phyloP scores from a whole-genome alignment of 2,888 invertebrate genomes.

The Pycnomerus fuliginosus region DNA sequence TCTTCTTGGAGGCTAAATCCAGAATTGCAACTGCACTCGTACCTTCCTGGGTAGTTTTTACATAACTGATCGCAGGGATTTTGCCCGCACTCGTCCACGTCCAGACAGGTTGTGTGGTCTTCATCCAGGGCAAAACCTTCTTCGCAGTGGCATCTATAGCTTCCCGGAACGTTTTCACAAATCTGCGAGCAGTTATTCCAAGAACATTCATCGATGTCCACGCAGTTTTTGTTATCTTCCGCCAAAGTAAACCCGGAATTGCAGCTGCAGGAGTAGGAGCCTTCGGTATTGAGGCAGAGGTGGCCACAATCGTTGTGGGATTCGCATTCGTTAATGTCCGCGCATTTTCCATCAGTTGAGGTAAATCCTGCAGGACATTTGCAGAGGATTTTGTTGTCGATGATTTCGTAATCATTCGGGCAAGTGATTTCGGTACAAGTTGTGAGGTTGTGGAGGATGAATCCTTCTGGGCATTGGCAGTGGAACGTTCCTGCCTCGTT shows the following conservation, averaged over 20 bases:
- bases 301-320: conserved; percentile 44
- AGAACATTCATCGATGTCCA: conserved; percentile 41
- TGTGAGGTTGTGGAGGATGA: conserved; percentile 27
- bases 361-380: conserved; percentile 53
- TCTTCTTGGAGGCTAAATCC: conserved; percentile 56
- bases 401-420: conserved; percentile 42
- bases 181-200: conserved; percentile 46
- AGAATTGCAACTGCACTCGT: conserved; percentile 56
- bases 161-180: conserved; percentile 55
- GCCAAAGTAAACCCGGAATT: conserved; percentile 49
- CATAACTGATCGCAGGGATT: conserved; percentile 59
- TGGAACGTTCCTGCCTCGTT: conserved; percentile 62
- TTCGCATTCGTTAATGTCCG: conserved; percentile 48
- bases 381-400: conserved; percentile 44
- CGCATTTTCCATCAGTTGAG: conserved; percentile 52
- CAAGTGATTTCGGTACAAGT: conserved; percentile 49
- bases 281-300: conserved; percentile 39
- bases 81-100: conserved; percentile 32
- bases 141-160: conserved; percentile 53
- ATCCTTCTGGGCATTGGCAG: conserved; percentile 52
- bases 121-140: conserved; percentile 52
- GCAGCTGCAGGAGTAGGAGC: conserved; percentile 49
- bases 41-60: conserved; percentile 58
- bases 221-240: conserved; percentile 33
- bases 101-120: conserved; percentile 40